phyloP scores from a whole-genome alignment of 2,888 invertebrate genomes.

The Brenthis ino region DNA sequence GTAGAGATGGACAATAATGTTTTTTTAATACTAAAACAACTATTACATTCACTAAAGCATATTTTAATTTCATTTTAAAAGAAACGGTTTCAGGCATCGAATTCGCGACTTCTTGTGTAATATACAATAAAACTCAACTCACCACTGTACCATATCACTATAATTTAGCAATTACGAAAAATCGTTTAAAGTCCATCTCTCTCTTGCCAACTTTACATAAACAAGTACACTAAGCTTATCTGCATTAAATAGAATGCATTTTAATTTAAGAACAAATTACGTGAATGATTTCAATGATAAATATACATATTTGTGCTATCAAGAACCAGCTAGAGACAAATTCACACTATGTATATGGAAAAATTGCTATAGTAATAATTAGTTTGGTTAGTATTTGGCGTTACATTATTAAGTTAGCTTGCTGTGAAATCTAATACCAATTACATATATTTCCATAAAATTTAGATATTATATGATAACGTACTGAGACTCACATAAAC shows the following conservation, averaged over 20 bases:
- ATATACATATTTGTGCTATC: constrained; percentile 23
- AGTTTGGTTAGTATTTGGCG: constrained; percentile 38
- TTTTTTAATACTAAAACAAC: neutral
- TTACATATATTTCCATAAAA: neutral
- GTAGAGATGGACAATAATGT: constrained; percentile 1
- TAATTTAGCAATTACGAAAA: too few species aligned
- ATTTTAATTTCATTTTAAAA: too few species aligned
- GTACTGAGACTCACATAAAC: too few species aligned
- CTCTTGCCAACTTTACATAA: neutral
- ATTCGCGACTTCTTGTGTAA: too few species aligned
- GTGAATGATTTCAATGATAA: constrained; percentile 8
- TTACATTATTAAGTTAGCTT: constrained; percentile 21
- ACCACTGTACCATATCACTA: too few species aligned
- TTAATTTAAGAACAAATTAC: neutral
- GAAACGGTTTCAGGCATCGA: too few species aligned
- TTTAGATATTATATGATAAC: too few species aligned
- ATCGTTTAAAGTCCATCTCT: constrained; percentile 1
- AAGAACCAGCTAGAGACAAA: constrained; percentile 7
- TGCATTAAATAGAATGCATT: constrained; percentile 5
- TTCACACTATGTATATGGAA: constrained; percentile 10
- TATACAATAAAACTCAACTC: too few species aligned
- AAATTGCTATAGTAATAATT: constrained; percentile 18
- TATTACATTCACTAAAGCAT: too few species aligned
- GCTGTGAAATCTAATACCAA: constrained; percentile 11
- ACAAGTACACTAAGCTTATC: neutral